A percentile compares a stretch with the other conserved stretches of the same genome.
These are phyloP conservation scores for Cyclura pinguis DNA, from an alignment of 2,797 vertebrate genomes.

Conservation along the genomic window DNA sequence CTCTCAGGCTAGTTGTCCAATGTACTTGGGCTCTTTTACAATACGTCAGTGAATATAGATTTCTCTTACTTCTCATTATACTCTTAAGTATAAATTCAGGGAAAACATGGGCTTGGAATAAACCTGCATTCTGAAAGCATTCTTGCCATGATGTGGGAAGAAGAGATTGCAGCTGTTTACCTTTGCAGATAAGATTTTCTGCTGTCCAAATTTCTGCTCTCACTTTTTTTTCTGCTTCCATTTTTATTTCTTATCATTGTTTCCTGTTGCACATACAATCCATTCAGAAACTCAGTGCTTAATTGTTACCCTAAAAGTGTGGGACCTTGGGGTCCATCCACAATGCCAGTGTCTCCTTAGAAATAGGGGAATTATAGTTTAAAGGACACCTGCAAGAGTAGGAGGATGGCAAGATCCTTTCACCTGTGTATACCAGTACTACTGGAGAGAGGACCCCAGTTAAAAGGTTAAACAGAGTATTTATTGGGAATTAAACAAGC, in stretches of 20 bases:
- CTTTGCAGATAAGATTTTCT: not conserved
- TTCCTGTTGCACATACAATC: not conserved
- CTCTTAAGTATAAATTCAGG: not conserved
- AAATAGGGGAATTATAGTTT: too few relatives aligned
- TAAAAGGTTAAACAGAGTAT: too few relatives aligned
- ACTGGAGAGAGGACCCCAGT: too few relatives aligned
- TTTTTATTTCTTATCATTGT: not conserved
- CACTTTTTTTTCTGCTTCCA: not conserved
- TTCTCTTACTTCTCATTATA: not conserved
- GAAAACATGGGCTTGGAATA: not conserved
- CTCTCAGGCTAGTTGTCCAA: too few relatives aligned
- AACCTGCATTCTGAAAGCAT: not conserved
- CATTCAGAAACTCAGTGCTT: not conserved
- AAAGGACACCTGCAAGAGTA: too few relatives aligned
- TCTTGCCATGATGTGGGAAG: not conserved
- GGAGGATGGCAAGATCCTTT: too few relatives aligned
- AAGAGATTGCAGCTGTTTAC: not conserved
- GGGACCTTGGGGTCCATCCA: too few relatives aligned
- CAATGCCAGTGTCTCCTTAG: too few relatives aligned
- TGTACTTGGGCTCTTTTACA: not conserved
- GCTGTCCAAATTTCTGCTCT: not conserved
- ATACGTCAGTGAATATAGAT: not conserved
- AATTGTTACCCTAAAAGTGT: too few relatives aligned
- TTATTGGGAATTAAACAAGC: too few relatives aligned
- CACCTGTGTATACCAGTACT: too few relatives aligned